These are phyloP conservation scores for Zoanthus solanderi DNA, from an alignment of 92 coral and sea anemone species.

Conservation along the genomic window DNA sequence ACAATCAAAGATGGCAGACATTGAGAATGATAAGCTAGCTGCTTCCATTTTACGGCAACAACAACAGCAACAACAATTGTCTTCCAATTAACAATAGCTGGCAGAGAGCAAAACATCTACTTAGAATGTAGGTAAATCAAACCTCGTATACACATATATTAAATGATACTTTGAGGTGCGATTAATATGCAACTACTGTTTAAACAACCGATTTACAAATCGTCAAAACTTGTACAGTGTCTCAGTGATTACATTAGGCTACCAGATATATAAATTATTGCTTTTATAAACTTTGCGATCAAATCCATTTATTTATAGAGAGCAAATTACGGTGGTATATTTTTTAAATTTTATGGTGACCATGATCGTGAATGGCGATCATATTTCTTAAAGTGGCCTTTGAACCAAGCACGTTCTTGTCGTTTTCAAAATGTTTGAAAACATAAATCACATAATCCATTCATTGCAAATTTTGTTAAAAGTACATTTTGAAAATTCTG, in stretches of 20 bases:
- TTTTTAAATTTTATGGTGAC: neutral
- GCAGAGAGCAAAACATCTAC: conserved; percentile 40
- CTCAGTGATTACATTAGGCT: conserved; percentile 20
- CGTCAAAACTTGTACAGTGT: conserved; percentile 14
- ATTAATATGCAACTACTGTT: conserved; percentile 2
- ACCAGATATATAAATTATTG: neutral
- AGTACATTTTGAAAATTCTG: neutral
- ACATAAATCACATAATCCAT: neutral
- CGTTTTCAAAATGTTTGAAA: too few relatives aligned
- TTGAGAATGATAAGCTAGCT: too few relatives aligned
- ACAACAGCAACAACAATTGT: conserved; percentile 30
- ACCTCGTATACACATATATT: conserved; percentile 2
- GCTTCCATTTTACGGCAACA: neutral
- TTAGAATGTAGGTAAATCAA: conserved; percentile 31
- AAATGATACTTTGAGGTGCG: conserved; percentile 17
- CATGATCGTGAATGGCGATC: neutral
- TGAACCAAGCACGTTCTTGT: neutral
- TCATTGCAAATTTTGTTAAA: neutral
- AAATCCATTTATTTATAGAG: conserved; percentile 21
- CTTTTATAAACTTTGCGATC: conserved; percentile 27
- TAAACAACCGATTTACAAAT: conserved; percentile 18
- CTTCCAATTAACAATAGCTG: conserved; percentile 35
- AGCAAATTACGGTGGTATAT: conserved; percentile 19
- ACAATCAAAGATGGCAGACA: neutral
- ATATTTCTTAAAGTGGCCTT: neutral